phyloP scores from a whole-genome alignment of 1,140 invertebrate species.

The Drosophila punjabiensis region DNA sequence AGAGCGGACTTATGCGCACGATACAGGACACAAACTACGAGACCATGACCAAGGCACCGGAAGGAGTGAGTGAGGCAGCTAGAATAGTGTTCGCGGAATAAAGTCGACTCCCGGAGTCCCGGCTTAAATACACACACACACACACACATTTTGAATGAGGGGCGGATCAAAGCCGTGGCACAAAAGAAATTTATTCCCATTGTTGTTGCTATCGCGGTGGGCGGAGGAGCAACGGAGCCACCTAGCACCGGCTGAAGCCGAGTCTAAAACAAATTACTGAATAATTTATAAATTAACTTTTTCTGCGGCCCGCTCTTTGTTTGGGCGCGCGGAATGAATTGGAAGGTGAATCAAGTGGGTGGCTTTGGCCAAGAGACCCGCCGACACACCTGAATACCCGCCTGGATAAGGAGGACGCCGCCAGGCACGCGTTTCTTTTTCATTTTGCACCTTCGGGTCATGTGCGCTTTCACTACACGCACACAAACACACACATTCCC shows the following conservation, averaged over 20 bases:
- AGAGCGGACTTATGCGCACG: slow-evolving; percentile 68
- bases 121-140: slow-evolving; percentile 59
- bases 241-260: slow-evolving; percentile 54
- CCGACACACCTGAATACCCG: background rate
- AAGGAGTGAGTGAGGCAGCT: slow-evolving; percentile 10
- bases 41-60: slow-evolving; percentile 30
- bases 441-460: slow-evolving; percentile 51
- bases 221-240: background rate
- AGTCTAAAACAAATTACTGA: slow-evolving; percentile 82
- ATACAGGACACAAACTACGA: slow-evolving; percentile 23
- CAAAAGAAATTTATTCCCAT: slow-evolving; percentile 72
- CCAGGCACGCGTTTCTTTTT: slow-evolving; percentile 47
- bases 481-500: too few species aligned
- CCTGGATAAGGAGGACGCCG: slow-evolving; percentile 11
- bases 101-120: slow-evolving; percentile 7
- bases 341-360: slow-evolving; percentile 15
- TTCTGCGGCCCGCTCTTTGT: slow-evolving; percentile 65
- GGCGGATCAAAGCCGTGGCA: slow-evolving; percentile 68
- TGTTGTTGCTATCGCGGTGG: slow-evolving; percentile 29
- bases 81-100: slow-evolving; percentile 61
- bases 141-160: slow-evolving; percentile 65
- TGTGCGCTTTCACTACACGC: slow-evolving; percentile 31
- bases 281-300: slow-evolving; percentile 83
- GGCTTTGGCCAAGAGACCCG: background rate
- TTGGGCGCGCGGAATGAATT: slow-evolving; percentile 52